These are phyloP conservation scores for Lacanobia oleracea DNA, from an alignment of 2,888 invertebrate species.

Conservation along the genomic window DNA sequence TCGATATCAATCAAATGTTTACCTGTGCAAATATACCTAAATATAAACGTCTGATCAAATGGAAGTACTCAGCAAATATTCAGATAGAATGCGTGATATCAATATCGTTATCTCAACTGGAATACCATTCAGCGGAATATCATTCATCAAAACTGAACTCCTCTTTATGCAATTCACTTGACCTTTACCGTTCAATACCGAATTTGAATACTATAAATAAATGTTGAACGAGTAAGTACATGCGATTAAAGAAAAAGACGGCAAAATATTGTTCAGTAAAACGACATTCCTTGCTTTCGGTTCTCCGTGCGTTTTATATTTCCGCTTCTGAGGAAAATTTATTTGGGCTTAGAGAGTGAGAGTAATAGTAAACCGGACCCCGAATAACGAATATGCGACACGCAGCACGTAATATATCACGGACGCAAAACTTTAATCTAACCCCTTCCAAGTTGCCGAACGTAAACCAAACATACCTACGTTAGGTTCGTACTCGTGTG, in stretches of 20 bases:
- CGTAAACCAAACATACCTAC: constrained; percentile 64
- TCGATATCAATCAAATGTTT: constrained; percentile 46
- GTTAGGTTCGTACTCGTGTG: constrained; percentile 53
- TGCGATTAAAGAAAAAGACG: constrained; percentile 48
- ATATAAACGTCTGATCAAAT: constrained; percentile 35
- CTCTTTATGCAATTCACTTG: constrained; percentile 39
- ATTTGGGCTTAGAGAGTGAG: constrained; percentile 78
- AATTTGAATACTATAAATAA: constrained; percentile 41
- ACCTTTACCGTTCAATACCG: constrained; percentile 40
- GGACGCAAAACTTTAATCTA: constrained; percentile 76
- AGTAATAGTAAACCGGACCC: constrained; percentile 78
- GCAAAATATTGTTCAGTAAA: constrained; percentile 62
- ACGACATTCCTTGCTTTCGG: constrained; percentile 67
- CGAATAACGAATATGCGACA: constrained; percentile 77
- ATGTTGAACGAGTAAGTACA: constrained; percentile 41
- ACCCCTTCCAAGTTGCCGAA: constrained; percentile 67
- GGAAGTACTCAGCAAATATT: constrained; percentile 52
- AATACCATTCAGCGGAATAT: constrained; percentile 45
- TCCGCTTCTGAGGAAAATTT: constrained; percentile 77
- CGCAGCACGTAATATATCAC: constrained; percentile 81
- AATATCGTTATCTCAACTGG: constrained; percentile 51
- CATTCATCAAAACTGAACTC: constrained; percentile 44
- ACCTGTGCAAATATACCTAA: constrained; percentile 43
- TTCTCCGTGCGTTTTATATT: constrained; percentile 76
- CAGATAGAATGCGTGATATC: constrained; percentile 46